Conservation (phyloP, 2,888 invertebrate species). For the Drosophila mulleri region DNA sequence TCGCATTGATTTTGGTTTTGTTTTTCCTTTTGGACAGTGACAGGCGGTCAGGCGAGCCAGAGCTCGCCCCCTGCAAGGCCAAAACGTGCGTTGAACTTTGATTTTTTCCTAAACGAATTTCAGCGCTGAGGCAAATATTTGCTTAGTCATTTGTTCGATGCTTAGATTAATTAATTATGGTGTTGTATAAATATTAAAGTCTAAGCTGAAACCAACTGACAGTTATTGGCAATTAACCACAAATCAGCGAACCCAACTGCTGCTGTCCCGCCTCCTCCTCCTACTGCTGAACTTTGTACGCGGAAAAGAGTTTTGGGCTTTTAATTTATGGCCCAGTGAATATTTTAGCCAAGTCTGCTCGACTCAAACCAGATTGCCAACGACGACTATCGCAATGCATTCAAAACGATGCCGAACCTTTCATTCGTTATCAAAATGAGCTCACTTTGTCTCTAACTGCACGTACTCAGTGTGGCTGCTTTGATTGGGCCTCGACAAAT, state of each 20-base stretch:
- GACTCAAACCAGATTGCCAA: conserved; percentile 2
- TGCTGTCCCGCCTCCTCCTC: too few species aligned
- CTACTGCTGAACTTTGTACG: conserved; percentile 39
- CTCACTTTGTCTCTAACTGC: conserved; percentile 24
- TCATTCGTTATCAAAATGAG: conserved; percentile 1
- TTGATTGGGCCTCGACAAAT: conserved; percentile 23
- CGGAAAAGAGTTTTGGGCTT: conserved; percentile 55
- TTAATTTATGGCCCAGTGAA: conserved; percentile 21
- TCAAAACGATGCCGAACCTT: not conserved
- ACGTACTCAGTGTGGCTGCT: conserved; percentile 27
- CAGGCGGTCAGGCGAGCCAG: not conserved
- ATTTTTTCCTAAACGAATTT: conserved; percentile 37
- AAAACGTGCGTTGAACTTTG: conserved; percentile 70
- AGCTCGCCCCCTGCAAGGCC: conserved; percentile 53
- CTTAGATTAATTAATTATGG: conserved; percentile 66
- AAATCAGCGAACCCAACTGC: conserved; percentile 13
- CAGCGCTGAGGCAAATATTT: conserved; percentile 42
- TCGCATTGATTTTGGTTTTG: not conserved
- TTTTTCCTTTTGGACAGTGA: conserved; percentile 2
- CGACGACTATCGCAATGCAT: not conserved
- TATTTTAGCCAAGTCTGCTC: not conserved
- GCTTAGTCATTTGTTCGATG: conserved; percentile 54
- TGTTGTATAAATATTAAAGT: conserved; percentile 52
- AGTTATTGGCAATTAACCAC: conserved; percentile 39
- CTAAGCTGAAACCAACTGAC: conserved; percentile 15